phyloP scores from a whole-genome alignment of 2,113 vertebrate genomes.

The Chamaea fasciata region DNA sequence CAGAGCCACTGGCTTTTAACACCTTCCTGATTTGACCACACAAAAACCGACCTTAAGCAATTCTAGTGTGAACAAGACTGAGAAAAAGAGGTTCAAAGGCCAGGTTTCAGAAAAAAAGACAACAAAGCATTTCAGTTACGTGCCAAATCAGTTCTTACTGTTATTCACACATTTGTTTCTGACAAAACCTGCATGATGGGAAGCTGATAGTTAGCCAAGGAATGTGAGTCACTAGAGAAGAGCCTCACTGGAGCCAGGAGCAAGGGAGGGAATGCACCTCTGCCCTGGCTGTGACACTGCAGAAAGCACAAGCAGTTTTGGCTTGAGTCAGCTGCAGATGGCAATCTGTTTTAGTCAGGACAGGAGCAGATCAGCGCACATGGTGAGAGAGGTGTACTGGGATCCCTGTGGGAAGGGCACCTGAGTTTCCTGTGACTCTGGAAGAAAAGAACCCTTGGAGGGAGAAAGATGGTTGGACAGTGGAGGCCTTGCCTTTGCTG shows the following conservation, averaged over 20 bases:
- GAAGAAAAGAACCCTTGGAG: neutral
- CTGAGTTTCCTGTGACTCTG: conserved; percentile 54
- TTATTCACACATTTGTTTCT: neutral
- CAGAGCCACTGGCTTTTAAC: neutral
- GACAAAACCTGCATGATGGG: neutral
- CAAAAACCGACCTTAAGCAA: neutral
- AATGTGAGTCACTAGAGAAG: neutral
- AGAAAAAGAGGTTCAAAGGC: neutral
- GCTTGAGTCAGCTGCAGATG: conserved; percentile 31
- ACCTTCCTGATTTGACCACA: neutral
- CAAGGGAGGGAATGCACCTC: neutral
- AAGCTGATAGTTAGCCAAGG: neutral
- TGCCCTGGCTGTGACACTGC: neutral
- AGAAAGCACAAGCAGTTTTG: conserved; percentile 26
- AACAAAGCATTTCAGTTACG: neutral
- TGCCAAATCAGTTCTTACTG: neutral
- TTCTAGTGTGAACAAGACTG: neutral
- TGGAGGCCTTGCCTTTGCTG: neutral
- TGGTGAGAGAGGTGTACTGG: neutral
- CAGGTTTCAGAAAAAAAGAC: conserved; percentile 4
- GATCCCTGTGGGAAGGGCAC: conserved; percentile 28
- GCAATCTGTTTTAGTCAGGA: conserved; percentile 2
- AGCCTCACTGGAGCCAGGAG: neutral
- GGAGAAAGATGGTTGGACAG: neutral
- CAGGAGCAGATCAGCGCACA: neutral